These are phyloP conservation scores for Pyxicephalus adspersus DNA, from an alignment of 2,113 vertebrate species.

Conservation along the genomic window DNA sequence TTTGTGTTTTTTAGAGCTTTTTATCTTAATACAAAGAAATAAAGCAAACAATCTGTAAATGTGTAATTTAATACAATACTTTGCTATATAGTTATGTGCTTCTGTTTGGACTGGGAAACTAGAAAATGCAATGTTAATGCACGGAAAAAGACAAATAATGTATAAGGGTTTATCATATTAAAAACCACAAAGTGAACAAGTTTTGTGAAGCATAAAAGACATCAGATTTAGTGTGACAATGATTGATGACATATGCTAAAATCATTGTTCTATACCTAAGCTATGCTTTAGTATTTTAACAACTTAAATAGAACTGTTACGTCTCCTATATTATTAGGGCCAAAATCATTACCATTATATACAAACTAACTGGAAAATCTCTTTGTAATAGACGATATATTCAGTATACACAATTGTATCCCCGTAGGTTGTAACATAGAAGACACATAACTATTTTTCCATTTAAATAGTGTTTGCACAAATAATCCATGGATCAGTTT, in stretches of 20 bases:
- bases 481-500: conserved; percentile 15
- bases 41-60: too few species aligned
- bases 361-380: neutral
- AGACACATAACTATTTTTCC: conserved; percentile 8
- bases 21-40: too few species aligned
- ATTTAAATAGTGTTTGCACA: conserved; percentile 25
- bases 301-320: conserved; percentile 3
- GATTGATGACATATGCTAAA: conserved; percentile 28
- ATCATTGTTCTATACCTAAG: conserved; percentile 2
- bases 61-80: too few species aligned
- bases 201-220: conserved; percentile 16
- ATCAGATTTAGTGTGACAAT: conserved; percentile 33
- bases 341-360: conserved; percentile 1
- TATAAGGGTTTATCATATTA: neutral
- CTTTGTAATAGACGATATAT: neutral
- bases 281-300: conserved; percentile 4
- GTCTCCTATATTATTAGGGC: neutral
- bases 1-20: too few species aligned
- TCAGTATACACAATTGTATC: conserved; percentile 7
- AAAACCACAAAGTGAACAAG: neutral
- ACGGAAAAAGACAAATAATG: too few species aligned
- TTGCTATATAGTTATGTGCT: too few species aligned
- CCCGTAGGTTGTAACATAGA: neutral
- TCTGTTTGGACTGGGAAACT: too few species aligned
- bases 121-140: too few species aligned